Conservation (phyloP, 2,113 vertebrate species). For the Sander vitreus region DNA sequence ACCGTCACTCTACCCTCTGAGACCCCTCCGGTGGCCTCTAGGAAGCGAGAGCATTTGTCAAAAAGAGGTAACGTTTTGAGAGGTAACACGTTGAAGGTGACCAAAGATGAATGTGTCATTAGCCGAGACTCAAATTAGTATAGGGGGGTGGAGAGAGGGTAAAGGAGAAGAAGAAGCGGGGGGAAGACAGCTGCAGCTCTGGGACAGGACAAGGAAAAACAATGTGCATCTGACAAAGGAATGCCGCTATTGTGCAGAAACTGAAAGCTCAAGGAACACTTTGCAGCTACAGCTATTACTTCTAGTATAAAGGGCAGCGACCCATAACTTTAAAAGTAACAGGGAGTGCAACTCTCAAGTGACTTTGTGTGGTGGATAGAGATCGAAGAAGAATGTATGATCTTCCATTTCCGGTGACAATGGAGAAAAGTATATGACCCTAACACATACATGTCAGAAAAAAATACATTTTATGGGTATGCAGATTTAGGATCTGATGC, state of each 20-base stretch:
- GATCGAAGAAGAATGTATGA: constrained; percentile 19
- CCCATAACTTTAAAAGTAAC: constrained; percentile 18
- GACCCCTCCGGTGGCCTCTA: constrained; percentile 59
- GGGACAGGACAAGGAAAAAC: constrained; percentile 15
- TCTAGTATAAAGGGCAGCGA: background rate
- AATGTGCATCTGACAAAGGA: constrained; percentile 5
- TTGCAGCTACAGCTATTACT: background rate
- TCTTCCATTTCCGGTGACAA: constrained; percentile 37
- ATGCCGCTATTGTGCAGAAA: background rate
- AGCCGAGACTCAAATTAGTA: constrained; percentile 60
- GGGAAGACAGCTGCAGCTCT: background rate
- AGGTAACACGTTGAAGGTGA: constrained; percentile 75
- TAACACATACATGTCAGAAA: constrained; percentile 7
- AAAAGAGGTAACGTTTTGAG: constrained; percentile 44
- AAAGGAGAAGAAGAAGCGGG: background rate
- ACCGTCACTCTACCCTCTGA: constrained; percentile 68
- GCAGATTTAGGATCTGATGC: constrained; percentile 49
- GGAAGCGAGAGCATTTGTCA: constrained; percentile 69
- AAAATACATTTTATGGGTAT: constrained; percentile 33
- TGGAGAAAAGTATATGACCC: constrained; percentile 20
- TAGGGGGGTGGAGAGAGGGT: constrained; percentile 2
- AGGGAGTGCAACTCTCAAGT: background rate
- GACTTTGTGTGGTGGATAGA: constrained; percentile 21
- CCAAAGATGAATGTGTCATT: constrained; percentile 73
- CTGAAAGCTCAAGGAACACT: background rate